Percentiles rank a stretch among this genome's conserved stretches.
These are phyloP conservation scores for Epinotia ramella DNA, from an alignment of 2,888 invertebrate species.

Conservation along the genomic window DNA sequence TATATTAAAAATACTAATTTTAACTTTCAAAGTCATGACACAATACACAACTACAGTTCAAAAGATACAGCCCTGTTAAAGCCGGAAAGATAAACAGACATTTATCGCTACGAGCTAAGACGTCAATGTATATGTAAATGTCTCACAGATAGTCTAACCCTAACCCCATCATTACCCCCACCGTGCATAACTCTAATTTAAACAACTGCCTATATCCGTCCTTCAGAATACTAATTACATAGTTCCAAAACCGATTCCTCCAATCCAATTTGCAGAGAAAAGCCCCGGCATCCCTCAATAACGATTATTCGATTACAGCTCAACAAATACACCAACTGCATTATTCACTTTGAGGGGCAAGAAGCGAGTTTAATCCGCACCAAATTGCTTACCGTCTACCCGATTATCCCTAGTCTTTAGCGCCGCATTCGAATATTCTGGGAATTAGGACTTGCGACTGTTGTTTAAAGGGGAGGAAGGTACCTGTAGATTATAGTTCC, in stretches of 20 bases:
- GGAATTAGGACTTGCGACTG: conserved; percentile 48
- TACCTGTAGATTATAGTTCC: not conserved
- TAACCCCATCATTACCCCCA: not conserved
- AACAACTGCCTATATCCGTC: not conserved
- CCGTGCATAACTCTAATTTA: conserved; percentile 1
- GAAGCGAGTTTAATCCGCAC: conserved; percentile 65
- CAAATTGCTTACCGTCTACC: conserved; percentile 67
- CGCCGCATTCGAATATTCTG: conserved; percentile 60
- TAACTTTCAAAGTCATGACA: too few relatives aligned
- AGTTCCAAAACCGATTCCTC: conserved; percentile 31
- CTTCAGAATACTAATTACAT: conserved; percentile 24
- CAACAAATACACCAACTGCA: conserved; percentile 66
- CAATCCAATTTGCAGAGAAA: conserved; percentile 37
- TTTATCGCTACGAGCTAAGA: too few relatives aligned
- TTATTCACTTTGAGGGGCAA: conserved; percentile 65
- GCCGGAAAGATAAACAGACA: too few relatives aligned
- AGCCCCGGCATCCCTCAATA: conserved; percentile 55
- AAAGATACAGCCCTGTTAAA: too few relatives aligned
- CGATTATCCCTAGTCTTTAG: conserved; percentile 63
- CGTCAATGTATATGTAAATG: too few relatives aligned
- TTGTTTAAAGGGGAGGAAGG: conserved; percentile 1
- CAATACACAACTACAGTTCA: too few relatives aligned
- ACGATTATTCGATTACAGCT: conserved; percentile 66
- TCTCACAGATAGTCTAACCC: not conserved
- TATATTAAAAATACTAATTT: too few relatives aligned